These are phyloP conservation scores for Gallinago paraguaiae DNA, from an alignment of 2,113 vertebrate genomes.

Conservation along the genomic window DNA sequence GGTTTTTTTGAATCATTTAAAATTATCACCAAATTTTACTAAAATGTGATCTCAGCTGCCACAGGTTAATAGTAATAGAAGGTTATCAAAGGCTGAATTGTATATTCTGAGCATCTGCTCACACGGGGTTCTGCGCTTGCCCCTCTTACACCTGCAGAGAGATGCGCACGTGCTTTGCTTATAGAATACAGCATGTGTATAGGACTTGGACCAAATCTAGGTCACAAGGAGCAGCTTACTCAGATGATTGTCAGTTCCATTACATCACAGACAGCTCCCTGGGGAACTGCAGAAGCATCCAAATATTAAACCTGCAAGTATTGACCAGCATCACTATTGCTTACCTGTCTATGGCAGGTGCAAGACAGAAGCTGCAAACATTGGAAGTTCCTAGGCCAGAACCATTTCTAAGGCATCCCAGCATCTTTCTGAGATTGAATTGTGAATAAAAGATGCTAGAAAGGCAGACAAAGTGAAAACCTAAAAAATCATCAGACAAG, in stretches of 20 bases:
- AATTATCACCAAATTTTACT: neutral
- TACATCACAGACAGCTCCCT: neutral
- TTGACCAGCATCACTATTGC: neutral
- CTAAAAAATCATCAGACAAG: neutral
- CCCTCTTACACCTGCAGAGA: neutral
- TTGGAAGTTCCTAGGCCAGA: neutral
- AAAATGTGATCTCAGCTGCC: neutral
- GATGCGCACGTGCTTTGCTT: rapidly evolving
- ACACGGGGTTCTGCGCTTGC: neutral
- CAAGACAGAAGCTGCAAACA: neutral
- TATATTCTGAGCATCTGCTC: neutral
- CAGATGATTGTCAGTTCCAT: neutral
- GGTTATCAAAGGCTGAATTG: neutral
- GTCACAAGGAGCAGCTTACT: neutral
- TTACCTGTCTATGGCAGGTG: neutral
- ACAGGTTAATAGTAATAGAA: neutral
- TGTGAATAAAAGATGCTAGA: neutral
- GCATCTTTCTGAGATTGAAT: neutral
- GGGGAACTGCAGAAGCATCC: neutral
- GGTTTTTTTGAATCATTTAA: neutral
- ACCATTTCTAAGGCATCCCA: neutral
- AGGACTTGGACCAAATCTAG: neutral
- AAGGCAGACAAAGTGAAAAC: neutral
- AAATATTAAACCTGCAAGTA: neutral
- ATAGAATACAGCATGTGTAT: neutral